Conservation (phyloP, 1,140 invertebrate genomes). For the Anastrepha ludens region DNA sequence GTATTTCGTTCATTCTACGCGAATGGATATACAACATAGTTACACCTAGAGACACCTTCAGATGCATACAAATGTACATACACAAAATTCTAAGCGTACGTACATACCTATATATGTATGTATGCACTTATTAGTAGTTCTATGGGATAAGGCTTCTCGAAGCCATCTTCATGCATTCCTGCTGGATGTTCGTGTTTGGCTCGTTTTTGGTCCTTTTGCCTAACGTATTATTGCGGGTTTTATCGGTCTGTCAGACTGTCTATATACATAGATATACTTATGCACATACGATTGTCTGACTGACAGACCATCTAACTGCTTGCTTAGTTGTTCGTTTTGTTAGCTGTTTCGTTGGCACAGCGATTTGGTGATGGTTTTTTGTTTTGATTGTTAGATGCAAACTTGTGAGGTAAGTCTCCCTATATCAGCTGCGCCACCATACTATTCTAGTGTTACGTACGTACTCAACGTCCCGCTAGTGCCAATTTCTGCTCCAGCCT, state of each 20-base stretch:
- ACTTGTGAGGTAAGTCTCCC: conserved; percentile 33
- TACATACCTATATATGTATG: neutral
- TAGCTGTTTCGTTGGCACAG: conserved; percentile 47
- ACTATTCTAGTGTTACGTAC: neutral
- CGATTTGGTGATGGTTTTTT: conserved; percentile 44
- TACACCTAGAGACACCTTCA: conserved; percentile 21
- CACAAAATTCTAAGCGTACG: neutral
- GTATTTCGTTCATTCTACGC: conserved; percentile 1
- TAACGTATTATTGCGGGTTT: neutral
- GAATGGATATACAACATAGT: neutral
- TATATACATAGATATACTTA: neutral
- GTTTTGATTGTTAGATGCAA: conserved; percentile 45
- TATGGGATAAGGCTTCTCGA: conserved; percentile 15
- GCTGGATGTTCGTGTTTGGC: neutral
- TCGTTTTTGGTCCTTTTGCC: neutral
- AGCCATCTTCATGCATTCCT: conserved; percentile 5
- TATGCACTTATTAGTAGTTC: neutral
- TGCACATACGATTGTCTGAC: neutral
- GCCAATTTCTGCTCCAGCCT: too few species aligned
- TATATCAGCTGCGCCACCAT: neutral
- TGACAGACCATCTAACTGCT: neutral
- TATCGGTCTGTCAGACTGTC: conserved; percentile 32
- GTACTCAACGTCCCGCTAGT: too few species aligned
- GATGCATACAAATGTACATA: neutral
- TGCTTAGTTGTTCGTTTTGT: conserved; percentile 37